Percentiles rank a stretch among this genome's conserved stretches.
Conservation (phyloP, 2,888 invertebrate genomes). For the Andrena fulva region DNA sequence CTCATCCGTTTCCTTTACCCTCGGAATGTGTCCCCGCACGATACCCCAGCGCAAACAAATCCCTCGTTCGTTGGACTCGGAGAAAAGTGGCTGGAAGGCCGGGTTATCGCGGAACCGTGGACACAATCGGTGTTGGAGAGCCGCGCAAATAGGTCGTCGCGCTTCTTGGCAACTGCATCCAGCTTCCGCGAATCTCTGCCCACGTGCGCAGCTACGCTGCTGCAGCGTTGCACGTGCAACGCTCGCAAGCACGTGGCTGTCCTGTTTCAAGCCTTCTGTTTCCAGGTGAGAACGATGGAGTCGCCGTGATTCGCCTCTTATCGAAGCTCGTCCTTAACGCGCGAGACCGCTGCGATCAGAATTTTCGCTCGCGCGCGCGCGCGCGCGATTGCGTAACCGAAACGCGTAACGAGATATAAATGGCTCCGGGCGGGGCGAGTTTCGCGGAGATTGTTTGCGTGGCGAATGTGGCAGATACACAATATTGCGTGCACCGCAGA, state of each 20-base stretch:
- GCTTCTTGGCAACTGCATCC: constrained; percentile 31
- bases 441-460: constrained; percentile 33
- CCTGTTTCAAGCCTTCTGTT: too few species aligned
- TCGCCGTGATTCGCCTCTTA: too few species aligned
- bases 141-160: constrained; percentile 28
- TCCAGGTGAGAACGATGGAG: too few species aligned
- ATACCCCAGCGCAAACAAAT: neutral
- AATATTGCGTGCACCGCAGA: too few species aligned
- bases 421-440: too few species aligned
- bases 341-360: neutral
- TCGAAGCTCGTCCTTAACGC: neutral
- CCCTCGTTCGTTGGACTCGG: neutral
- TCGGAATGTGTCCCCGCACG: neutral
- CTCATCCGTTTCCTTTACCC: neutral
- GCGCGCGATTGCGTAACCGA: too few species aligned
- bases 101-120: neutral
- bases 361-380: too few species aligned
- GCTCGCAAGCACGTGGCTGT: neutral
- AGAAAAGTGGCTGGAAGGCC: neutral
- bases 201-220: constrained; percentile 29
- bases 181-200: constrained; percentile 40
- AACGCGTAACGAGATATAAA: too few species aligned
- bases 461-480: constrained; percentile 23
- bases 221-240: constrained; percentile 27
- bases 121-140: neutral